Evolutionary conservation across 1,140 invertebrate species (phyloP).

Genomic region (Vanessa atalanta): DNA sequence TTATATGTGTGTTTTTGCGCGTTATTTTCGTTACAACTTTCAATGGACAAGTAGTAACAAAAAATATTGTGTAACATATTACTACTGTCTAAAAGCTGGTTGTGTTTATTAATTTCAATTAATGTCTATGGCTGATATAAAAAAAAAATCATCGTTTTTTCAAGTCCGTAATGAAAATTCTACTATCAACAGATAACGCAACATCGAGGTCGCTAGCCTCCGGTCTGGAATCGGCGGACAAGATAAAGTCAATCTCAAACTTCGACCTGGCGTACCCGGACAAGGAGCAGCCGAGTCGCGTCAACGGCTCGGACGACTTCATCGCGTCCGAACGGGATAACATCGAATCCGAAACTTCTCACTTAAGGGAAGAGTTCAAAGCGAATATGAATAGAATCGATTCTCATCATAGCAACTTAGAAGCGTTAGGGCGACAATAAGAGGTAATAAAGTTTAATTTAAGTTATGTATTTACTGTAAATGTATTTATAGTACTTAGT

Average conservation of each 20-base stretch:
- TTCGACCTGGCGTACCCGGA: constrained; percentile 62
- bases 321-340: constrained; percentile 56
- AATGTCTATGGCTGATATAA: too few species aligned
- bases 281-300: constrained; percentile 33
- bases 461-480: background rate
- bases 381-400: constrained; percentile 79
- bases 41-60: too few species aligned
- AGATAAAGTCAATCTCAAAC: constrained; percentile 57
- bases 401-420: constrained; percentile 75
- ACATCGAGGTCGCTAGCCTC: constrained; percentile 60
- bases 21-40: too few species aligned
- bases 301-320: constrained; percentile 68
- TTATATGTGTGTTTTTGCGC: too few species aligned
- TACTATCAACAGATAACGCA: constrained; percentile 45
- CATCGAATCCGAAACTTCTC: constrained; percentile 33
- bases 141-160: too few species aligned
- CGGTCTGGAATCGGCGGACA: constrained; percentile 54
- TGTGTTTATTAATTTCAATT: too few species aligned
- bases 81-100: too few species aligned
- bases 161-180: too few species aligned
- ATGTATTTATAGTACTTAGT: background rate
- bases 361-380: constrained; percentile 64
- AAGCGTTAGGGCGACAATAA: constrained; percentile 50
- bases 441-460: background rate
- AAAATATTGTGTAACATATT: too few species aligned